Evolutionary conservation across 2,113 vertebrate species (phyloP).

Genomic region (Elaphurus davidianus): DNA sequence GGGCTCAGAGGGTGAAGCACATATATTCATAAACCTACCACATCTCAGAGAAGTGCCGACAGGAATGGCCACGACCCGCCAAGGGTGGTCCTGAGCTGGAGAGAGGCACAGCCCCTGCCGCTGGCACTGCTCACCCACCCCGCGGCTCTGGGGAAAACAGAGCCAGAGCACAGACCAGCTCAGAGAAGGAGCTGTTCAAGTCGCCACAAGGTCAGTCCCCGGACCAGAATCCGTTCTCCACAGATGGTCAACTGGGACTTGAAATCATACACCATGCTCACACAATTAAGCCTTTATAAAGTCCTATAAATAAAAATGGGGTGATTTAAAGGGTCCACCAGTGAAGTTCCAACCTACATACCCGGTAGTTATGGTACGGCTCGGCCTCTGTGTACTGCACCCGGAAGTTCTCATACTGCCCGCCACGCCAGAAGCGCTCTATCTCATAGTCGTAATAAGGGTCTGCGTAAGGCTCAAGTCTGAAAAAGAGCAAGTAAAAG

Average conservation of each 20-base stretch:
- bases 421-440: slow-evolving; percentile 95
- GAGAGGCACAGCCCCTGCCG: not conserved
- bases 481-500: slow-evolving; percentile 68
- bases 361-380: slow-evolving; percentile 89
- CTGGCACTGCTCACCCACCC: not conserved
- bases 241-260: not conserved
- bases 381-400: slow-evolving; percentile 97
- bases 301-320: not conserved
- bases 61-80: not conserved
- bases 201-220: not conserved
- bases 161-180: not conserved
- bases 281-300: not conserved
- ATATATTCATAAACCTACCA: not conserved
- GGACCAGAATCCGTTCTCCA: not conserved
- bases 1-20: not conserved
- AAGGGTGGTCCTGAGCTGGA: not conserved
- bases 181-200: not conserved
- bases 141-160: not conserved
- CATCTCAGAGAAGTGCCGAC: not conserved
- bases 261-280: not conserved
- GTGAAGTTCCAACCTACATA: fast-evolving
- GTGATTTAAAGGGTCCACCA: fast-evolving
- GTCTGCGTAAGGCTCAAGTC: slow-evolving; percentile 91
- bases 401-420: slow-evolving; percentile 98
- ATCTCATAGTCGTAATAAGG: slow-evolving; percentile 97